Conservation (phyloP, 2,888 invertebrate genomes). For the Laothoe populi region DNA sequence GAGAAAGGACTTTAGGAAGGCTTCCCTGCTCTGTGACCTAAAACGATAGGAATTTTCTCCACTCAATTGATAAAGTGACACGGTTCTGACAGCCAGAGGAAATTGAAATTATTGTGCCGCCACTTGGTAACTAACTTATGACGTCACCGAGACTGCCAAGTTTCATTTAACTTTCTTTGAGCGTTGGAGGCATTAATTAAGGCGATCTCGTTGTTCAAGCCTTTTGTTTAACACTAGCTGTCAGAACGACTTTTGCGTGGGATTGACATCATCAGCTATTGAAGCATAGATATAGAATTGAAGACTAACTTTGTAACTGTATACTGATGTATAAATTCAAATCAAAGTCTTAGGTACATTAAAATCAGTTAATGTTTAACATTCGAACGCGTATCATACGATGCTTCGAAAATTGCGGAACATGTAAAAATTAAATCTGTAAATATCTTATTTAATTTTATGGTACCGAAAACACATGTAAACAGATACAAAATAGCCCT, state of each 20-base stretch:
- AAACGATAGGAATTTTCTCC: neutral
- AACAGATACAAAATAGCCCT: neutral
- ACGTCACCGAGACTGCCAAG: neutral
- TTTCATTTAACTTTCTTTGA: neutral
- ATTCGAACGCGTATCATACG: too few relatives aligned
- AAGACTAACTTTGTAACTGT: too few relatives aligned
- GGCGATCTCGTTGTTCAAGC: neutral
- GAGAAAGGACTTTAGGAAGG: too few relatives aligned
- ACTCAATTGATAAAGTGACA: neutral
- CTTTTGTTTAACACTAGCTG: neutral
- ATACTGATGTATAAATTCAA: too few relatives aligned
- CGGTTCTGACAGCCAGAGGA: neutral
- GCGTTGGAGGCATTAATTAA: constrained; percentile 3
- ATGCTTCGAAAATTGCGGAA: too few relatives aligned
- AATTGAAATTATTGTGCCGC: constrained; percentile 8
- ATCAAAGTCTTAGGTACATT: too few relatives aligned
- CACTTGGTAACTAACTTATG: neutral
- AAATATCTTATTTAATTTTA: too few relatives aligned
- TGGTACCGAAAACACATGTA: too few relatives aligned
- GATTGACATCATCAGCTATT: neutral
- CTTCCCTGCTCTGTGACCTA: neutral
- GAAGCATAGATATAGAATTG: too few relatives aligned
- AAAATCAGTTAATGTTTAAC: too few relatives aligned
- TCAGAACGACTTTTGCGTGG: too few relatives aligned
- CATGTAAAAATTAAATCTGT: too few relatives aligned